phyloP scores from a whole-genome alignment of 2,888 invertebrate genomes.

The Cylloceria caligata region DNA sequence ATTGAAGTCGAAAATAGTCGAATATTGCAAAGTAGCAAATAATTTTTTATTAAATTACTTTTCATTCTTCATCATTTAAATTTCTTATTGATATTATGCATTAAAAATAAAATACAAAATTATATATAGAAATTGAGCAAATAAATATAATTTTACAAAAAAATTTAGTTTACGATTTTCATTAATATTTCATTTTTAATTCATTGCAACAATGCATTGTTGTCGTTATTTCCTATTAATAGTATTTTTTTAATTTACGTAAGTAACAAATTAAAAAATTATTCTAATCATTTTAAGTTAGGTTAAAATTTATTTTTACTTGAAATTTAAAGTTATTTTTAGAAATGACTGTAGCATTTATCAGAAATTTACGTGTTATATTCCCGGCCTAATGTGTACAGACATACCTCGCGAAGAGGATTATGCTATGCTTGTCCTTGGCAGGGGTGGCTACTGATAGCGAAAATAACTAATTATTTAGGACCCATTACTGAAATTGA shows the following conservation, averaged over 20 bases:
- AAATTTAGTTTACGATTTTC: too few species aligned
- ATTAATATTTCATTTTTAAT: too few species aligned
- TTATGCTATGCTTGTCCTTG: constrained; percentile 22
- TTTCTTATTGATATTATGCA: too few species aligned
- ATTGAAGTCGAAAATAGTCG: background rate
- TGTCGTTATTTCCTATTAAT: too few species aligned
- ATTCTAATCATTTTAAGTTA: constrained; percentile 9
- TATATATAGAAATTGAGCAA: too few species aligned
- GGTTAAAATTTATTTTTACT: constrained; percentile 18
- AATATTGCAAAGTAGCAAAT: background rate
- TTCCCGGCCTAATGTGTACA: constrained; percentile 39
- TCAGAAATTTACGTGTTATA: constrained; percentile 26
- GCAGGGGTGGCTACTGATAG: constrained; percentile 62
- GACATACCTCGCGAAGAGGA: background rate
- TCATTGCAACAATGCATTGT: too few species aligned
- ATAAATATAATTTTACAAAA: too few species aligned
- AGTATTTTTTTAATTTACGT: background rate
- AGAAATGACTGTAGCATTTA: constrained; percentile 27
- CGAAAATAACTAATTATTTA: constrained; percentile 70
- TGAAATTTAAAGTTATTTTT: too few species aligned
- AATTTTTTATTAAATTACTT: background rate
- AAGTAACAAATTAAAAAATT: background rate
- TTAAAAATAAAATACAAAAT: too few species aligned
- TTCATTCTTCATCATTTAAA: background rate
- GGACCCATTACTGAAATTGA: constrained; percentile 78